These are phyloP conservation scores for Choloepus didactylus DNA, from an alignment of 2,797 vertebrate species.

Conservation along the genomic window DNA sequence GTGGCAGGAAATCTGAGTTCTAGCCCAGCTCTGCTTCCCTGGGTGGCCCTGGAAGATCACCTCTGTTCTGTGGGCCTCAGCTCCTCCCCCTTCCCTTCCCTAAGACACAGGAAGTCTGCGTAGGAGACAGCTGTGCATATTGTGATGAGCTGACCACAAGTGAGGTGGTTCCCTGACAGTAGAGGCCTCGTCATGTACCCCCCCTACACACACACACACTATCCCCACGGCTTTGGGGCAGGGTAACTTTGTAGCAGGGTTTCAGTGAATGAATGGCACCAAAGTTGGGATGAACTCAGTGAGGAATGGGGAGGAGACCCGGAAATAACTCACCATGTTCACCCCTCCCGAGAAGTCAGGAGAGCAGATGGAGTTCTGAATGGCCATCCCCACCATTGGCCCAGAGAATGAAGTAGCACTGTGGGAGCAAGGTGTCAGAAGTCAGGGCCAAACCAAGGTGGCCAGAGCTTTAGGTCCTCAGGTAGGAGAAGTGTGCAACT, in stretches of 20 bases:
- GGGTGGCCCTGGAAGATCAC: neutral
- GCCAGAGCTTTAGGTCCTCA: neutral
- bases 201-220: neutral
- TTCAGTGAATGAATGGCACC: neutral
- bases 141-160: neutral
- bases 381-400: slow-evolving; percentile 93
- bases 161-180: neutral
- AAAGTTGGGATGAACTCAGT: neutral
- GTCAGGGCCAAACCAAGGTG: neutral
- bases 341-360: slow-evolving; percentile 93
- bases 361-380: slow-evolving; percentile 95
- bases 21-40: neutral
- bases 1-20: neutral
- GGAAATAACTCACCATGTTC: slow-evolving; percentile 92
- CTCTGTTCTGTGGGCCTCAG: neutral
- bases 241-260: neutral
- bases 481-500: neutral
- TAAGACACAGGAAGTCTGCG: neutral
- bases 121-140: neutral
- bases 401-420: slow-evolving; percentile 91
- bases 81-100: too few species aligned
- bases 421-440: neutral
- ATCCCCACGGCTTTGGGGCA: neutral
- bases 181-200: neutral
- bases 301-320: neutral